Evolutionary conservation across 2,113 vertebrate genomes (phyloP).

Genomic region (Ondatra zibethicus): DNA sequence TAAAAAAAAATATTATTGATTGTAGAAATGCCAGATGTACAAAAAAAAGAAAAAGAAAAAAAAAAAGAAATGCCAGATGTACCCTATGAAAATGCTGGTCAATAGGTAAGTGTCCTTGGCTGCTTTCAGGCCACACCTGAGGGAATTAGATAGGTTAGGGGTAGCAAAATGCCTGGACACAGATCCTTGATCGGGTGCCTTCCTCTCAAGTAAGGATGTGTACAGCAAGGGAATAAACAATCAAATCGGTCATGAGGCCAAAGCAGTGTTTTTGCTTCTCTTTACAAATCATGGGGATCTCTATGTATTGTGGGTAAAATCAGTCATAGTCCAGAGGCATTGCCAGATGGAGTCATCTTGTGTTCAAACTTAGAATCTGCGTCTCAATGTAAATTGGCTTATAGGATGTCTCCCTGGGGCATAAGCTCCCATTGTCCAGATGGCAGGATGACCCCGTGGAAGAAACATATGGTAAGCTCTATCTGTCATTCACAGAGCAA

Average conservation of each 20-base stretch:
- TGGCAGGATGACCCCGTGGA: conserved; percentile 80
- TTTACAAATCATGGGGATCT: neutral
- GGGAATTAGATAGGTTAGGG: neutral
- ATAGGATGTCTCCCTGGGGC: conserved; percentile 82
- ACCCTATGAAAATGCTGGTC: conserved; percentile 43
- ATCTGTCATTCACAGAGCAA: conserved; percentile 68
- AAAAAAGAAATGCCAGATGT: conserved; percentile 12
- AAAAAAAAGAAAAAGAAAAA: too few species aligned
- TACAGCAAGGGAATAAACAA: neutral
- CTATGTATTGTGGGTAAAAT: neutral
- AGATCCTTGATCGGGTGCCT: neutral
- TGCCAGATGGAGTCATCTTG: conserved; percentile 69
- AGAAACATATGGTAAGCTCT: conserved; percentile 84
- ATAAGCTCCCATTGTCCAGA: conserved; percentile 83
- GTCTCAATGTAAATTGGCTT: conserved; percentile 85
- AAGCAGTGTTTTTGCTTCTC: conserved; percentile 32
- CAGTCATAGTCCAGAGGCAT: conserved; percentile 66
- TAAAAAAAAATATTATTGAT: neutral
- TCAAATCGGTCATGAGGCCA: conserved; percentile 8
- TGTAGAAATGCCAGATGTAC: neutral
- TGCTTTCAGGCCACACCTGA: neutral
- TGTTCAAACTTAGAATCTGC: conserved; percentile 71
- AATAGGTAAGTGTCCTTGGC: neutral
- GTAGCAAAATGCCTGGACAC: neutral
- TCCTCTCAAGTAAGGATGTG: conserved; percentile 51